Conservation (phyloP, 2,888 invertebrate species). For the Digitonthophagus gazella region DNA sequence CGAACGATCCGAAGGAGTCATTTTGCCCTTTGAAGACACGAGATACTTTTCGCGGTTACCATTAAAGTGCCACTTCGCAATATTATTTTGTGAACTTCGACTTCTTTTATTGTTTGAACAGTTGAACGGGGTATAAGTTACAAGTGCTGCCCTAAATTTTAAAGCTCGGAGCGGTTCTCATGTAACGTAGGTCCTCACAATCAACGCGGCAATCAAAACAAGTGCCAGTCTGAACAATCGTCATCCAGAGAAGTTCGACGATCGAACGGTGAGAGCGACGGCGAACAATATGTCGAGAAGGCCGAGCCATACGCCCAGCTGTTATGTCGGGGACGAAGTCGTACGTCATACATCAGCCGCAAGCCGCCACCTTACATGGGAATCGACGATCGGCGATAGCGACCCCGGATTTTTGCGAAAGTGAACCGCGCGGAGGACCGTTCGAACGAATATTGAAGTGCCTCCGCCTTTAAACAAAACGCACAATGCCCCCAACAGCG, state of each 20-base stretch:
- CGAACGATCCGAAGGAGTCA: not conserved
- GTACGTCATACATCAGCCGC: slow-evolving; percentile 39
- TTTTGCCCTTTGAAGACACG: not conserved
- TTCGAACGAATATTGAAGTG: slow-evolving; percentile 30
- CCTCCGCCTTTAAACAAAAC: slow-evolving; percentile 26
- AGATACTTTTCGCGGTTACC: not conserved
- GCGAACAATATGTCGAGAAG: not conserved
- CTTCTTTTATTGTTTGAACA: not conserved
- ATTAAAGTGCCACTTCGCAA: not conserved
- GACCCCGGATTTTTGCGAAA: slow-evolving; percentile 5
- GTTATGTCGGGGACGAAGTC: slow-evolving; percentile 26
- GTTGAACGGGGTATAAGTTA: not conserved
- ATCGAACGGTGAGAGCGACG: slow-evolving; percentile 1
- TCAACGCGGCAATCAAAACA: slow-evolving; percentile 5
- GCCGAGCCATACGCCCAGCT: not conserved
- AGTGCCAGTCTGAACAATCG: slow-evolving; percentile 3
- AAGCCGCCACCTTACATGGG: slow-evolving; percentile 48
- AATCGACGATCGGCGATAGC: slow-evolving; percentile 40
- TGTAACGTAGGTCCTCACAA: slow-evolving; percentile 8
- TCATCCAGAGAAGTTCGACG: not conserved
- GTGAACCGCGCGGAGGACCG: not conserved
- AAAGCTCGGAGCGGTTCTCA: slow-evolving; percentile 4
- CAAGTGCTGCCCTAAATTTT: not conserved
- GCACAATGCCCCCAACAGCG: slow-evolving; percentile 39
- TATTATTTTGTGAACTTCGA: not conserved